These are phyloP conservation scores for Sesia apiformis DNA, from an alignment of 2,888 invertebrate species.

Conservation along the genomic window DNA sequence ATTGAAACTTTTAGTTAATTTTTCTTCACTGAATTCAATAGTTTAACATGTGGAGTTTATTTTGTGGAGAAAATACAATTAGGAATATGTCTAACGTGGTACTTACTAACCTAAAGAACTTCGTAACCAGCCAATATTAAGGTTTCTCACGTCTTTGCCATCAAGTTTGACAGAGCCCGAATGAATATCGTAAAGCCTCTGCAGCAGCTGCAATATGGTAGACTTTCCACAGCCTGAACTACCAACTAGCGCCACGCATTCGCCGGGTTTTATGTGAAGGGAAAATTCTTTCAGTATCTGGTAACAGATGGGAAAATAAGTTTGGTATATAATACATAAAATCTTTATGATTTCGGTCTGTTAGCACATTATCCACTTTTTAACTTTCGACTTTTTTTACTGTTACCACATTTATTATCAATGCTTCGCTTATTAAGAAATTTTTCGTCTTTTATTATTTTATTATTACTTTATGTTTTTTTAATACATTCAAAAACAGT, in stretches of 20 bases:
- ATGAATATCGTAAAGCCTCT: slow-evolving; percentile 81
- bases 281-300: slow-evolving; percentile 80
- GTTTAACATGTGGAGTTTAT: too few species aligned
- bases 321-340: background rate
- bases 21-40: too few species aligned
- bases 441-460: background rate
- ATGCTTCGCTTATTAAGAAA: too few species aligned
- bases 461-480: too few species aligned
- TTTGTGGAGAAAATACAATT: too few species aligned
- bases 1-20: too few species aligned
- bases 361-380: too few species aligned
- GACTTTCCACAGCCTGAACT: slow-evolving; percentile 89
- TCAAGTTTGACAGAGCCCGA: slow-evolving; percentile 77
- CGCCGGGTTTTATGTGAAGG: slow-evolving; percentile 77
- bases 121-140: slow-evolving; percentile 85
- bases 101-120: slow-evolving; percentile 77
- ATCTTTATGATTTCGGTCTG: too few species aligned
- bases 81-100: background rate
- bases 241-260: slow-evolving; percentile 83
- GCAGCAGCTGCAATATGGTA: slow-evolving; percentile 83
- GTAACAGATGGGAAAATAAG: slow-evolving; percentile 2
- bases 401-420: too few species aligned
- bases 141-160: slow-evolving; percentile 76
- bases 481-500: too few species aligned
- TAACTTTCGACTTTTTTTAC: too few species aligned